A percentile compares a stretch with the other conserved stretches of the same genome.
Evolutionary conservation across 2,113 vertebrate genomes (phyloP).

Genomic region (Climacteris rufus): DNA sequence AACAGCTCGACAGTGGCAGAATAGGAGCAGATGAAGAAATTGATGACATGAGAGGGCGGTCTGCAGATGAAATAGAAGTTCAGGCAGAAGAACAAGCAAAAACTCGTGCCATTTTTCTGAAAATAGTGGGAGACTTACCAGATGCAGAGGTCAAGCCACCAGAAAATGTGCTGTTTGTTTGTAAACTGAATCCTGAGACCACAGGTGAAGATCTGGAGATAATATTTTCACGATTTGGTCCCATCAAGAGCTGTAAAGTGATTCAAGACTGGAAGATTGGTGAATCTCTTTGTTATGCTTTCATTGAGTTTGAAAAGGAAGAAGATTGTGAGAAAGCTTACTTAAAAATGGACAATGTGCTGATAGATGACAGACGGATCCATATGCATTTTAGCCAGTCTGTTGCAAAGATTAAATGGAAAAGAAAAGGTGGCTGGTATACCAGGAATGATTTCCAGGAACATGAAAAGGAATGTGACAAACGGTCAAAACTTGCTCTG

Average conservation of each 20-base stretch:
- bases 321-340: conserved; percentile 96
- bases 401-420: conserved; percentile 94
- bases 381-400: conserved; percentile 98
- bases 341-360: conserved; percentile 97
- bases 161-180: conserved; percentile 95
- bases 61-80: conserved; percentile 85
- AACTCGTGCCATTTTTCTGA: conserved; percentile 90
- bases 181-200: conserved; percentile 95
- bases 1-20: conserved; percentile 91
- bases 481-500: no score
- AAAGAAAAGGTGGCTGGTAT: conserved; percentile 75
- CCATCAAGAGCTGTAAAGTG: conserved; percentile 76
- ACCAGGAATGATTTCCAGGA: no score
- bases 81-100: conserved; percentile 93
- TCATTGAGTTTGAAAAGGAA: conserved; percentile 60
- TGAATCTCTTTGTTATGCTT: no score
- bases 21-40: conserved; percentile 95
- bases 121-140: conserved; percentile 96
- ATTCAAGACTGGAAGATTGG: no score
- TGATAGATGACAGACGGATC: conserved; percentile 92
- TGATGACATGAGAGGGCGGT: conserved; percentile 83
- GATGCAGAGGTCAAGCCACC: conserved; percentile 90
- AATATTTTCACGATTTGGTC: conserved; percentile 94
- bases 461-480: no score
- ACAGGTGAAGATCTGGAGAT: conserved; percentile 95